Percentiles rank a stretch among this genome's conserved stretches.
phyloP scores from a whole-genome alignment of 2,888 invertebrate genomes.

The Stratiomys singularior region DNA sequence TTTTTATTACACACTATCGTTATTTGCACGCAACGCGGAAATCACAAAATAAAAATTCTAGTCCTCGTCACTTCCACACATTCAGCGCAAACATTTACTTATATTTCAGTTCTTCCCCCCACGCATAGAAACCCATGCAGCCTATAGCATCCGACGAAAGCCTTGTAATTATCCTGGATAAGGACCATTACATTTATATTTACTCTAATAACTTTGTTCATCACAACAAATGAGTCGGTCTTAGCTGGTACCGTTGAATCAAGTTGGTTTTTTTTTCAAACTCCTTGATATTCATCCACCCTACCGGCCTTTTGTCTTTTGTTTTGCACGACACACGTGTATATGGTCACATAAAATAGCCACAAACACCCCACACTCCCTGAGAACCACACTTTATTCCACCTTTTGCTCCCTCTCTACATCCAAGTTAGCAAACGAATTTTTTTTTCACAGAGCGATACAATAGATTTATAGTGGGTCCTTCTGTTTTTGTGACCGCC shows the following conservation, averaged over 20 bases:
- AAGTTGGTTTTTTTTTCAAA: not conserved
- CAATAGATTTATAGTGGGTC: not conserved
- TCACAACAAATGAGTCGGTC: not conserved
- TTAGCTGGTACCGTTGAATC: not conserved
- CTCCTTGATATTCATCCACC: too few species aligned
- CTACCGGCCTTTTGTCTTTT: not conserved
- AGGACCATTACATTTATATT: constrained; percentile 18
- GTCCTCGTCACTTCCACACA: too few species aligned
- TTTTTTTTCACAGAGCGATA: not conserved
- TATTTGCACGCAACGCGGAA: constrained; percentile 28
- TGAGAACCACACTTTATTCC: not conserved
- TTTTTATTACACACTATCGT: constrained; percentile 19
- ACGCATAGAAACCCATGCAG: not conserved
- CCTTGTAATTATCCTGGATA: constrained; percentile 15
- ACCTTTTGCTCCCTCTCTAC: not conserved
- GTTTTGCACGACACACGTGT: not conserved
- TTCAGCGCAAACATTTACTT: too few species aligned
- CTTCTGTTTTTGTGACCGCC: not conserved
- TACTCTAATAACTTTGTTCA: constrained; percentile 13
- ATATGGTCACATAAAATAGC: not conserved
- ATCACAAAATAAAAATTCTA: not conserved
- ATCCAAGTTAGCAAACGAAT: not conserved
- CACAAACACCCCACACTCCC: not conserved
- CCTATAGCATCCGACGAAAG: not conserved
- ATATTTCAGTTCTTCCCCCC: not conserved